phyloP scores from a whole-genome alignment of 2,113 vertebrate genomes.

The Microcebus tavaratra region DNA sequence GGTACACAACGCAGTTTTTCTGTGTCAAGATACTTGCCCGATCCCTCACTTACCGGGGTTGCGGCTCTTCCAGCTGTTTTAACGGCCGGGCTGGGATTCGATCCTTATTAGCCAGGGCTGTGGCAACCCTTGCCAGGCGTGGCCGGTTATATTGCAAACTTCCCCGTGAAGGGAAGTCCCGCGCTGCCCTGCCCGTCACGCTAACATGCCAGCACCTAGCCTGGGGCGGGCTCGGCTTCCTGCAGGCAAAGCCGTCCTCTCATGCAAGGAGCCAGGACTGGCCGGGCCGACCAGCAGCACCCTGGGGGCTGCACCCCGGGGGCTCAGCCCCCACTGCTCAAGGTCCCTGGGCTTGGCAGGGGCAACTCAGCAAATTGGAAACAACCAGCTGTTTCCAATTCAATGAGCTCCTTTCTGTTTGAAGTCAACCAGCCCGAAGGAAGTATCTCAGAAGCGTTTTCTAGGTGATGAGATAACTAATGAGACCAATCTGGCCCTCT shows the following conservation, averaged over 20 bases:
- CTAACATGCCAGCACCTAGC: neutral
- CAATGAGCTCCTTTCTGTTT: neutral
- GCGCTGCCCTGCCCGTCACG: neutral
- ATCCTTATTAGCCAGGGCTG: slow-evolving; percentile 30
- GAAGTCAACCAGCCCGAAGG: slow-evolving; percentile 50
- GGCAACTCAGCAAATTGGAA: neutral
- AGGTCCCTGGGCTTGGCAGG: neutral
- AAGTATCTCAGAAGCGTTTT: slow-evolving; percentile 13
- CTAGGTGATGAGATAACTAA: neutral
- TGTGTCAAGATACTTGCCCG: slow-evolving; percentile 52
- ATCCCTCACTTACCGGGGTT: slow-evolving; percentile 62
- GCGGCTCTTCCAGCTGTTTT: slow-evolving; percentile 47
- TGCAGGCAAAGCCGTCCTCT: neutral
- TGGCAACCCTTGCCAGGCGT: slow-evolving; percentile 29
- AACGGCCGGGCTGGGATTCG: slow-evolving; percentile 47
- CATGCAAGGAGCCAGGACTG: neutral
- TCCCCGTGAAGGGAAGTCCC: neutral
- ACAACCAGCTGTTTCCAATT: neutral
- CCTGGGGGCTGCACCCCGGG: accelerated
- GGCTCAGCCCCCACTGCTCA: neutral
- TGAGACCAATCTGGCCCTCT: neutral
- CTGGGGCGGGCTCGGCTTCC: neutral
- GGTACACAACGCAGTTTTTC: slow-evolving; percentile 60
- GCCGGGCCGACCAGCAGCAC: neutral
- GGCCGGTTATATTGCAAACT: neutral